Evolutionary conservation across 1,140 invertebrate species (phyloP), one percentile per base, ranked within the genome.

Genomic region (Philopotamus ludificatus): DNA sequence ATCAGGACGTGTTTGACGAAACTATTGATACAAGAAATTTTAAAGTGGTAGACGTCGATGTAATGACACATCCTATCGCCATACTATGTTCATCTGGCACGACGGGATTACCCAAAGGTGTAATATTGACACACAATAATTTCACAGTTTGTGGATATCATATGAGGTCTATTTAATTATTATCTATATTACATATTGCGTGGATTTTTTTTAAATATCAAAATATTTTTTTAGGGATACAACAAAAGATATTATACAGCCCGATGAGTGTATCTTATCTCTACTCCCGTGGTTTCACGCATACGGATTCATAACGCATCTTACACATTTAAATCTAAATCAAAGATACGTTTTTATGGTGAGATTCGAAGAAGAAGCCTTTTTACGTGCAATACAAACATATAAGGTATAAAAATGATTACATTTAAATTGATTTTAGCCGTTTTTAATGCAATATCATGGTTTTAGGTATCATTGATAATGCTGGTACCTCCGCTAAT

Each of bases 21-120:
- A 34, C n/a, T n/a, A 28, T 59, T 7, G 45, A 69, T 20, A 22
- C 60, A 0, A 21, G 75, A 49, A 73, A 74, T 25, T 81, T 79
- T 62, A 68, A 55, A 8, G 49, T 78, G 21, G 72, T 67, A 20
- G 73, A 80, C 74, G 78, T 79, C 0, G 76, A 77, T 70, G 75
- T 77, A 10, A 65, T 63, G 2, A 71, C 76, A 1, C 74, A 79
- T 53, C 70, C 74, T 3, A 65, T 77, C 7, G 78, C 73, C 18
- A 73, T 81, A 2, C 76, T 79, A 73, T 79, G 76, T 58, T 81
- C 79, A 0, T 81, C 79, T 0, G 79, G 79, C 3, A 81, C 79
- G 3, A 81, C 89, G 45, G 89, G 90, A 10, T 76, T 90, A 45
- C 92, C 93, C 0, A 96, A 96, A 79, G 92, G 92, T 39, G 94